Conservation (phyloP, 23 tunicate genomes). For the Aplidium turbinatum region DNA sequence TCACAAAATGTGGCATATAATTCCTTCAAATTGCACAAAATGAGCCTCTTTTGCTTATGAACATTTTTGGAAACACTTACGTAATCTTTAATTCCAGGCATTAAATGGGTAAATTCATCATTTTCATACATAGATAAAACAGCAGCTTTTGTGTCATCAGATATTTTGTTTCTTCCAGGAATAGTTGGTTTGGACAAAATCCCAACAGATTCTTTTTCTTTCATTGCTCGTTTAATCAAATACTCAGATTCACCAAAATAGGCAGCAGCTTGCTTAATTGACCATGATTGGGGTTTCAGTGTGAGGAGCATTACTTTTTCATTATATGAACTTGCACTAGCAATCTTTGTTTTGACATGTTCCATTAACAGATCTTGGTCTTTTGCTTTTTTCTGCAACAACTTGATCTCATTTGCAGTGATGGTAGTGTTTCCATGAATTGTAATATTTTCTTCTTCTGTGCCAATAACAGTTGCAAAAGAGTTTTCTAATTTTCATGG, state of each 20-base stretch:
- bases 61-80: constrained; percentile 14
- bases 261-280: neutral
- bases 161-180: too few relatives aligned
- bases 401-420: too few relatives aligned
- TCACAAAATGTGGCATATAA: constrained; percentile 3
- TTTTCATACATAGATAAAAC: neutral
- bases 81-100: constrained; percentile 21
- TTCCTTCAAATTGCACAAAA: constrained; percentile 21
- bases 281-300: constrained; percentile 6
- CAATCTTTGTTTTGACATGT: neutral
- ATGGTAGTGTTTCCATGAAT: too few relatives aligned
- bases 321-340: neutral
- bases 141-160: constrained; percentile 6
- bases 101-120: neutral
- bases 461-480: too few relatives aligned
- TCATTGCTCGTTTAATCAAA: constrained; percentile 3
- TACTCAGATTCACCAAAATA: constrained; percentile 3
- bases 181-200: neutral
- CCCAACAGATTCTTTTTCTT: neutral
- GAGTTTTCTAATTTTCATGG: too few relatives aligned
- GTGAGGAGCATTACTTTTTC: constrained; percentile 9
- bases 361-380: neutral
- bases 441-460: too few relatives aligned
- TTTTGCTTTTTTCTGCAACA: neutral
- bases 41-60: neutral